Evolutionary conservation across 92 coral and sea anemone species (phyloP).

Genomic region (Nematostella vectensis): DNA sequence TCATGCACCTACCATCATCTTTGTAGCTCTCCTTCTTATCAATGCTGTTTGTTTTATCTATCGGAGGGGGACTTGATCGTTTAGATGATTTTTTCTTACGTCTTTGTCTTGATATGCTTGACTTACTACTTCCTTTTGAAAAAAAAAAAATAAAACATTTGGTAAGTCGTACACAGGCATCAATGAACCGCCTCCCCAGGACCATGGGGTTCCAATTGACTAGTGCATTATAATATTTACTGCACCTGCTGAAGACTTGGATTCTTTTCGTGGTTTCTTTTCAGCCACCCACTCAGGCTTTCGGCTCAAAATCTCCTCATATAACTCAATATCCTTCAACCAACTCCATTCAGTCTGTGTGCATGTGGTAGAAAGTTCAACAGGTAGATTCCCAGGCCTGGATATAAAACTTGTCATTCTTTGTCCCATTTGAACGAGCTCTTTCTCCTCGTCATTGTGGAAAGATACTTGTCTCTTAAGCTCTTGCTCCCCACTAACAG

Average conservation of each 20-base stretch:
- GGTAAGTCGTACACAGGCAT: no score
- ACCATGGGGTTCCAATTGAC: no score
- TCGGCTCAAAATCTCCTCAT: constrained; percentile 28
- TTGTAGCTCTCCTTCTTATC: no score
- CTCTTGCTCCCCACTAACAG: constrained; percentile 2
- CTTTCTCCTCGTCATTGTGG: constrained; percentile 10
- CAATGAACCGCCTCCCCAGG: no score
- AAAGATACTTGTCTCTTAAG: constrained; percentile 25
- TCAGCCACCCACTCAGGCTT: constrained; percentile 48
- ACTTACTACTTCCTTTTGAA: no score
- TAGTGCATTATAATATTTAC: background rate
- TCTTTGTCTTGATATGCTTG: no score
- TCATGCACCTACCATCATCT: no score
- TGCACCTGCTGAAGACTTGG: constrained; percentile 26
- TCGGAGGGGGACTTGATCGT: no score
- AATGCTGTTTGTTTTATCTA: no score
- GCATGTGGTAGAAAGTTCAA: constrained; percentile 47
- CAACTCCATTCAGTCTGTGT: constrained; percentile 89
- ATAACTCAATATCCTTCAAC: constrained; percentile 60
- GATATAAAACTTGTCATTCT: constrained; percentile 37
- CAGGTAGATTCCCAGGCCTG: constrained; percentile 22
- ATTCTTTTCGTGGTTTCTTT: constrained; percentile 31
- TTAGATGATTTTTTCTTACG: no score
- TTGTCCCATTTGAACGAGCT: constrained; percentile 14
- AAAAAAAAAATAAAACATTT: no score